These are phyloP conservation scores for Ivindomyrus marchei DNA, from an alignment of 2,113 vertebrate species.

Conservation along the genomic window DNA sequence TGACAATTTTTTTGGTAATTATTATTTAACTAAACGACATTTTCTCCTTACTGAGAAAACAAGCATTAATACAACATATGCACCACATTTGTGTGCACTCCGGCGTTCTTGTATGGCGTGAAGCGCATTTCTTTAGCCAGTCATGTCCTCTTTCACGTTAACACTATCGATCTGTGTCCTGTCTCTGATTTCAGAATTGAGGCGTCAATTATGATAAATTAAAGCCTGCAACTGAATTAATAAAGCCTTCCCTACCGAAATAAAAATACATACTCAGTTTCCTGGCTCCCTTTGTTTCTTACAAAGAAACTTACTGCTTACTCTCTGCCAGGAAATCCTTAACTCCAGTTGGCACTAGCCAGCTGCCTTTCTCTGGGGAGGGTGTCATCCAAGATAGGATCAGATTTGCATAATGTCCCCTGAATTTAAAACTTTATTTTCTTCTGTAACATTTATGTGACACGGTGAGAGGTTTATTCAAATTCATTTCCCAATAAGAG, in stretches of 20 bases:
- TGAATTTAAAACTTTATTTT: conserved; percentile 2
- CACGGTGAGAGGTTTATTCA: conserved; percentile 13
- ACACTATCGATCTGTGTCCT: not conserved
- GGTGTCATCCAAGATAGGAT: not conserved
- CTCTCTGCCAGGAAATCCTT: not conserved
- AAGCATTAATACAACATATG: not conserved
- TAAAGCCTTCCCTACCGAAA: not conserved
- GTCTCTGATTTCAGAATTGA: not conserved
- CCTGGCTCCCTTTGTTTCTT: not conserved
- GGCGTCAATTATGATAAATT: not conserved
- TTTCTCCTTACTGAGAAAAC: not conserved
- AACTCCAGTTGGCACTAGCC: not conserved
- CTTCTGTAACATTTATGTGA: conserved; percentile 4
- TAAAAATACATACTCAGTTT: not conserved
- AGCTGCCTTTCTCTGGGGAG: not conserved
- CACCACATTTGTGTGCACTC: not conserved
- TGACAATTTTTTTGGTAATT: not conserved
- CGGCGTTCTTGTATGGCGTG: not conserved
- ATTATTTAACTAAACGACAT: not conserved
- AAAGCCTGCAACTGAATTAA: not conserved
- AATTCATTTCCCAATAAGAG: conserved; percentile 6
- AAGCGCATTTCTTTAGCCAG: not conserved
- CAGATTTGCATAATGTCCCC: conserved; percentile 7
- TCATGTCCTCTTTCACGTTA: not conserved
- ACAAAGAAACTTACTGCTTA: not conserved